A percentile compares a stretch with the other conserved stretches of the same genome.
phyloP scores from a whole-genome alignment of 2,888 invertebrate genomes.

The Torymus tubicola region DNA sequence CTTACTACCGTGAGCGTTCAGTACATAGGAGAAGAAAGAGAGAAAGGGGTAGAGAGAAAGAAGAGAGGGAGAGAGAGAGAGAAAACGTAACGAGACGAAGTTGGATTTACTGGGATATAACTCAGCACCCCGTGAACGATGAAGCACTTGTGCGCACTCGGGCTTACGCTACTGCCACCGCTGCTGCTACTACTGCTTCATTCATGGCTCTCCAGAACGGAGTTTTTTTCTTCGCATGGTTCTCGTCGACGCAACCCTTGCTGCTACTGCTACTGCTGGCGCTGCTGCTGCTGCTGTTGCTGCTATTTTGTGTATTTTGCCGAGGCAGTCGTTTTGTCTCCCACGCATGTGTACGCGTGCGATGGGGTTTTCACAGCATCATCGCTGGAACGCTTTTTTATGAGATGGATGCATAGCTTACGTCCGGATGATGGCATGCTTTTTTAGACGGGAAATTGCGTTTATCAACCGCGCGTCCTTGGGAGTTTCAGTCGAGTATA shows the following conservation, averaged over 20 bases:
- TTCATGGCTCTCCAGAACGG: constrained; percentile 30
- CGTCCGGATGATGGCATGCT: neutral
- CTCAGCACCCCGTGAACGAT: constrained; percentile 61
- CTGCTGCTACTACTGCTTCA: constrained; percentile 28
- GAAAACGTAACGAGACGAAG: constrained; percentile 64
- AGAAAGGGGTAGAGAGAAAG: neutral
- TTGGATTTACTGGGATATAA: constrained; percentile 63
- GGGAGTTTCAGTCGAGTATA: too few relatives aligned
- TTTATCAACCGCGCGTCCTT: too few relatives aligned
- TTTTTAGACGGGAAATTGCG: too few relatives aligned
- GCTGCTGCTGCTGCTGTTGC: neutral
- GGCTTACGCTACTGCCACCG: constrained; percentile 20
- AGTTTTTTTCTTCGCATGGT: neutral
- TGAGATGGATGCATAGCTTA: neutral
- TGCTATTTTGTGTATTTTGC: constrained; percentile 37
- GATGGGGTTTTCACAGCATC: neutral
- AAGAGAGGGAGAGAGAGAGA: neutral
- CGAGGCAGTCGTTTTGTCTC: constrained; percentile 8
- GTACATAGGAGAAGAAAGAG: neutral
- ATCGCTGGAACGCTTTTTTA: neutral
- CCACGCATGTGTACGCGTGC: neutral
- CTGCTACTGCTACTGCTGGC: constrained; percentile 21
- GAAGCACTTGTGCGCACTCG: constrained; percentile 55
- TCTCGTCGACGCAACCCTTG: constrained; percentile 58
- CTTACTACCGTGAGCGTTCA: neutral